These are phyloP conservation scores for Dryadula phaetusa DNA, from an alignment of 2,888 invertebrate genomes.

Conservation along the genomic window DNA sequence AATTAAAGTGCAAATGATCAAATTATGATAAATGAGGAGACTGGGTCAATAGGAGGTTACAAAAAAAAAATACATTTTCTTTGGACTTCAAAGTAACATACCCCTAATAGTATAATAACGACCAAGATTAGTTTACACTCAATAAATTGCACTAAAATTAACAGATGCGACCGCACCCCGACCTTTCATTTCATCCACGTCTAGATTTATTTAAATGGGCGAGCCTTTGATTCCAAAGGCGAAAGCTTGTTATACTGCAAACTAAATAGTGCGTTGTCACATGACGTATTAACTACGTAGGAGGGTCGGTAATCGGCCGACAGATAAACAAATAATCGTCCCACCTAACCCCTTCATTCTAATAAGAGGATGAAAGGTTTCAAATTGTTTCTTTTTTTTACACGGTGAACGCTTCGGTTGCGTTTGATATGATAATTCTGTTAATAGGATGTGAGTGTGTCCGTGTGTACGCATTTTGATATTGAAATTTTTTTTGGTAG, in stretches of 20 bases:
- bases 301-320: conserved; percentile 34
- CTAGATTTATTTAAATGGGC: conserved; percentile 79
- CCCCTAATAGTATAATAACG: neutral
- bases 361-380: conserved; percentile 80
- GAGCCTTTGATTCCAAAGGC: conserved; percentile 75
- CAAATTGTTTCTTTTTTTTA: conserved; percentile 72
- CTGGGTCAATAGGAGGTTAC: neutral
- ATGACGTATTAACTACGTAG: conserved; percentile 44
- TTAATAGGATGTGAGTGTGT: conserved; percentile 72
- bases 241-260: conserved; percentile 68
- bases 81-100: conserved; percentile 1
- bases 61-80: neutral
- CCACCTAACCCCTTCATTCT: conserved; percentile 70
- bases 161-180: conserved; percentile 47
- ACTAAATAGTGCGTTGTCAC: conserved; percentile 45
- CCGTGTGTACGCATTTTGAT: conserved; percentile 73
- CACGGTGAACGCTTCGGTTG: conserved; percentile 65
- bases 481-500: conserved; percentile 57
- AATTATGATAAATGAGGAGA: neutral
- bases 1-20: neutral
- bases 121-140: conserved; percentile 23
- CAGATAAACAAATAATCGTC: conserved; percentile 43
- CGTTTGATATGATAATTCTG: conserved; percentile 82
- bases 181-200: conserved; percentile 64
- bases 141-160: conserved; percentile 18